phyloP scores from a whole-genome alignment of 2,797 vertebrate genomes.

The Bryconaethiops microstoma region DNA sequence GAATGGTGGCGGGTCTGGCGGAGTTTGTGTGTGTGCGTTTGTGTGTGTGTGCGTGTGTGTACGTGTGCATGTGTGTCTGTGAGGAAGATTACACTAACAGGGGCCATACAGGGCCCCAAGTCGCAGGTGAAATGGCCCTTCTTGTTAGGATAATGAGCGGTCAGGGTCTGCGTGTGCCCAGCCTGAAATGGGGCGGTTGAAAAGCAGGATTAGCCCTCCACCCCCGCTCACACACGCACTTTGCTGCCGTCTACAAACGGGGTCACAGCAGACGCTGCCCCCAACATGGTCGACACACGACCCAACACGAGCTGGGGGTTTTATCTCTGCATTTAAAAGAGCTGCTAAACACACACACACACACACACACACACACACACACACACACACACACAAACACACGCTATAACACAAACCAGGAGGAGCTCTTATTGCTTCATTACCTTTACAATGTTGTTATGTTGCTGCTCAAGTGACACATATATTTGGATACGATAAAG shows the following conservation, averaged over 20 bases:
- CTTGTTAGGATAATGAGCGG: constrained; percentile 99
- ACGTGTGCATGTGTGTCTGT: constrained; percentile 21
- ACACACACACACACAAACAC: constrained; percentile 8
- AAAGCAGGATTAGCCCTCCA: constrained; percentile 69
- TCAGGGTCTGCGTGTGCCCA: constrained; percentile 81
- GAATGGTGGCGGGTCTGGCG: constrained; percentile 97
- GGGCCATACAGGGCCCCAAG: constrained; percentile 74
- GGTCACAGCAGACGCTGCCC: constrained; percentile 56
- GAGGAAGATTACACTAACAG: constrained; percentile 89
- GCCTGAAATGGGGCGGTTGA: constrained; percentile 75
- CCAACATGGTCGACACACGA: constrained; percentile 54
- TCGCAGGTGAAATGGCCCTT: constrained; percentile 99
- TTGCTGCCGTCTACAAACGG: constrained; percentile 48
- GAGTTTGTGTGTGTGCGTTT: constrained; percentile 63
- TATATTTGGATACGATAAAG: constrained; percentile 31
- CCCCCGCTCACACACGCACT: constrained; percentile 38
- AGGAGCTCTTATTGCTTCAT: constrained; percentile 45
- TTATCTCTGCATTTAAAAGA: constrained; percentile 49
- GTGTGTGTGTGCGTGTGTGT: constrained; percentile 22
- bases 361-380: neutral
- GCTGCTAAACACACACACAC: constrained; percentile 18
- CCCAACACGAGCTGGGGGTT: constrained; percentile 50
- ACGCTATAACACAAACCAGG: constrained; percentile 21
- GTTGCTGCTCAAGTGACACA: constrained; percentile 23
- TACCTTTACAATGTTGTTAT: constrained; percentile 35